Base-by-base conservation (phyloP, 2,113 vertebrate genomes). In the Cervus canadensis region DNA sequence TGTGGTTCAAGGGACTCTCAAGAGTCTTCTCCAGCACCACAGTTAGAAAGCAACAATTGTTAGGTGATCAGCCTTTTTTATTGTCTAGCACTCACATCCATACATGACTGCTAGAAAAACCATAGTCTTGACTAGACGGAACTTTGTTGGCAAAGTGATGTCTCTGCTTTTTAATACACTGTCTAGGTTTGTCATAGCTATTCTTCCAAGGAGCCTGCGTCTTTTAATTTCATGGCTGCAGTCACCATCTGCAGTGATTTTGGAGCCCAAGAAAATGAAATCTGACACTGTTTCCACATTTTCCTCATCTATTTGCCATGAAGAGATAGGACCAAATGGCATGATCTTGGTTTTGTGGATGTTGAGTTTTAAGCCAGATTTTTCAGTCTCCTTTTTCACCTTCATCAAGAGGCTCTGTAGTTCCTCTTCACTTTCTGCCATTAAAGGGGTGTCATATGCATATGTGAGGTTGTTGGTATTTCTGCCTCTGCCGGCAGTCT, bases 1-100 rank as follows among this genome's bases (percentile, higher is more conserved):
- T 71, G 67, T 0, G 0, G 67, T 40, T 23, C n/a, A 71, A 40
- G 19, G 19, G n/a, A 23, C n/a, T 71, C 67, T 40, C n/a, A 23
- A 71, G n/a, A 71, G n/a, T 71, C 19, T 40, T 40, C 67, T 71
- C n/a, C 19, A 40, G n/a, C 19, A 23, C 19, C 67, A 40, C 67
- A 71, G n/a, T 71, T 40, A 23, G n/a, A 71, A 71, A 40, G 67
- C 67, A 71, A 40, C n/a, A 71, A 23, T 71, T 71, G 5, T 71
- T 71, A 40, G n/a, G 19, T 71, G n/a, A 23, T 71, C n/a, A 71
- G 67, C n/a, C 10, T 71, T 71, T 71, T 71, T 23, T 40, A 23
- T 40, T 71, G 19, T 71, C n/a, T 71, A 71, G 19, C 67, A 23
- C n/a, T 71, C 67, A 71, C 10, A 71, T 71, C 64, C n/a, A 13